Conservation (phyloP, 2,113 vertebrate genomes). For the Pseudorectes ferrugineus region DNA sequence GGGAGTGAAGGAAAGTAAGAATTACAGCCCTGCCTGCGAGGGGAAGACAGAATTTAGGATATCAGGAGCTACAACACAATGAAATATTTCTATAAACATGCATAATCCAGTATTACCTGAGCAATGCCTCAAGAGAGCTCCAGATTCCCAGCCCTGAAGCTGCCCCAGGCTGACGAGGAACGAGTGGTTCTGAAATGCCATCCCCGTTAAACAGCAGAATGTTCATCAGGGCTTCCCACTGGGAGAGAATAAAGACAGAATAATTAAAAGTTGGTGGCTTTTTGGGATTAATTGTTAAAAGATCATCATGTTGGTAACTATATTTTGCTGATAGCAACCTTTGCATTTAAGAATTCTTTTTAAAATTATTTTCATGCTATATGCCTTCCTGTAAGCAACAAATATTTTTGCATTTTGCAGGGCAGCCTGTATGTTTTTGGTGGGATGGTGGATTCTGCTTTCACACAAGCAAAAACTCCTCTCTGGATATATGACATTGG, state of each 20-base stretch:
- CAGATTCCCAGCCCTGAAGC: neutral
- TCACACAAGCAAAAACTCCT: slow-evolving; percentile 68
- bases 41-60: neutral
- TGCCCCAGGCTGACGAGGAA: neutral
- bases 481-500: slow-evolving; percentile 82
- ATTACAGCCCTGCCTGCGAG: neutral
- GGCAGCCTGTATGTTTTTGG: slow-evolving; percentile 80
- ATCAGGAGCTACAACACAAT: neutral
- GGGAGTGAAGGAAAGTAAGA: neutral
- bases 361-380: neutral
- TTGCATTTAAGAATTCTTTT: neutral
- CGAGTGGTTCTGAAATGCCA: neutral
- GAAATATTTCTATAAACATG: neutral
- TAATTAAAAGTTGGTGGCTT: neutral
- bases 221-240: neutral
- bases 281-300: neutral
- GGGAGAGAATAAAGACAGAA: neutral
- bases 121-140: neutral
- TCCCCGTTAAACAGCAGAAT: neutral
- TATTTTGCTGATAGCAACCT: neutral
- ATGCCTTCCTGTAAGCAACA: neutral
- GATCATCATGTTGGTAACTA: neutral
- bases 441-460: slow-evolving; percentile 82
- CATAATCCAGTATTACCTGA: neutral
- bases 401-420: slow-evolving; percentile 51